Evolutionary conservation across 1,140 invertebrate species (phyloP), one percentile per base, ranked within the genome.

Genomic region (Plectrocnemia conspersa): DNA sequence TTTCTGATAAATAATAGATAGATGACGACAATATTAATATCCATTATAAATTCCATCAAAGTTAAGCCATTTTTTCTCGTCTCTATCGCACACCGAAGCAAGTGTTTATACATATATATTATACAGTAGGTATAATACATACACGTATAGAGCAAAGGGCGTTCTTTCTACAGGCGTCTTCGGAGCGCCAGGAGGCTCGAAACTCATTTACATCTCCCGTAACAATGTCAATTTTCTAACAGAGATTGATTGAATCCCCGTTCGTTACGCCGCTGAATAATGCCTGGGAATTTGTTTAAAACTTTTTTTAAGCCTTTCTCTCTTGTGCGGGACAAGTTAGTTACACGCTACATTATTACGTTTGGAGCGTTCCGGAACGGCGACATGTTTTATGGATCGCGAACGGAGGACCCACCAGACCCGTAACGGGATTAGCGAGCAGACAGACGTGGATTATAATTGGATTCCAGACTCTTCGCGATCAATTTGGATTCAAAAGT

Each of bases 141-240:
- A n/a, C n/a, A n/a, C n/a, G 45, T n/a, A 18, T 18, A 48, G 45
- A 15, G 15, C 6, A 16, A 38, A 38, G 18, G 35, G 6, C 35
- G 18, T 50, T 50, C 25, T 50, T 25, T 15, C 11, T 6, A 10
- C 7, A 32, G 13, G n/a, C 3, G n/a, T 19, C 45, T 3, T 13
- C 16, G 32, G 29, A 9, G 25, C 10, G 42, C 3, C 2, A 16
- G 3, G 38, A 10, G 15, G 19, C 15, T 40, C 2, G 19, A 54
- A 54, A 42, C 35, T 46, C 40, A 59, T 59, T 59, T 59, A 55
- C 55, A 50, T 54, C 25, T 24, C 47, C 25, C 29, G 46, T 50
- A 59, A 59, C 58, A 59, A 59, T 59, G 58, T 59, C 58, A 59
- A 59, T 59, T 59, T 59, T 55, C 36, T 13, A 54, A 53, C 52